Evolutionary conservation across 2,888 invertebrate species (phyloP), one percentile per base, ranked within the genome.

Genomic region (Hesperia comma): DNA sequence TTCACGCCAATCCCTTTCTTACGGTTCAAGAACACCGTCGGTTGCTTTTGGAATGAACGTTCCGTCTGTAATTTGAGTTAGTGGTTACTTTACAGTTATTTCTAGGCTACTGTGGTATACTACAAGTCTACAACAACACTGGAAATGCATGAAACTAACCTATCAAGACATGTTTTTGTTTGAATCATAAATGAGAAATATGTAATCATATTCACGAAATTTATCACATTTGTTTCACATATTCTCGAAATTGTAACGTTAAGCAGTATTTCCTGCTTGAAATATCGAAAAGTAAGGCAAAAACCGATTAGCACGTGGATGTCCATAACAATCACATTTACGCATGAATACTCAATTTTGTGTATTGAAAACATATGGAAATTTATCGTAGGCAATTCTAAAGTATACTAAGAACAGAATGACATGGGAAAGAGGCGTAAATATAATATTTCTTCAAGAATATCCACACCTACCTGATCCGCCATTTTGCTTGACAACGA

Each of bases 21-120:
- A 88, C 97, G 96, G 93, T 98, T 98, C 85, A 98, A 94, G 93
- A 98, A 98, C 80, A 99, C 96, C 71, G 97, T 97, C 55, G 97
- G 97, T 94, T 99, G 99, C 93, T 98, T 98, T 94, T 99, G 98
- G 91, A 98, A 99, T 81, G 99, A 96, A 91, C 97, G 96, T 94
- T 99, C 99, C 79, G 95, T 98, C 98, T 99, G 96, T 79, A 96
- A 95, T 84, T 82, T 78, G 67, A 14, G 55, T 67, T 32, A 56
- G 61, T 61, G 7, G 46, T 67, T 61, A 61, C 10, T 12, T 37
- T 1, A 1, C 10, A 10, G 12, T 37, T 37, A 37, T 37, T 61
- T 61, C 15, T 33, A 56, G 6, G 37, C 21, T 57, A 41, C 41
- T 12, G 15, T 15, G 8, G 8, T 6, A 49, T 19, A 17, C 26